Evolutionary conservation across 2,113 vertebrate genomes (phyloP).

Genomic region (Hirundichthys speculiger): DNA sequence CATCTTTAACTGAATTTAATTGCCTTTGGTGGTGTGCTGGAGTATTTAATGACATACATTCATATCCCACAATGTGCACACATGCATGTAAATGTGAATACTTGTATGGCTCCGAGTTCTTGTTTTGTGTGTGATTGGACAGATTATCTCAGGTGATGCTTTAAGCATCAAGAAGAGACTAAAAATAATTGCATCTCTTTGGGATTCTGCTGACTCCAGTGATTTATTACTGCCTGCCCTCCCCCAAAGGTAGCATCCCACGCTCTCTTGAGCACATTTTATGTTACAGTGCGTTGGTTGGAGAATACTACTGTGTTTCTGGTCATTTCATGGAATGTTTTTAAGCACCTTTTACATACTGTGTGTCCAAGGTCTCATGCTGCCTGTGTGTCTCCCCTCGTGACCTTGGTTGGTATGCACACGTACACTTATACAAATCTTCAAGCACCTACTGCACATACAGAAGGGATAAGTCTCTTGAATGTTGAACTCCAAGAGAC

Average conservation of each 20-base stretch:
- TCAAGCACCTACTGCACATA: slow-evolving; percentile 6
- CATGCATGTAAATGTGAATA: not conserved
- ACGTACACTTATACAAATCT: slow-evolving; percentile 1
- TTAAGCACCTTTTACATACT: slow-evolving; percentile 49
- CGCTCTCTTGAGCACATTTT: slow-evolving; percentile 25
- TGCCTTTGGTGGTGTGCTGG: not conserved
- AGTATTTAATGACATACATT: no score
- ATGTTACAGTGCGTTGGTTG: slow-evolving; percentile 9
- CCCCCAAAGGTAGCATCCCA: slow-evolving; percentile 52
- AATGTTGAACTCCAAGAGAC: slow-evolving; percentile 2
- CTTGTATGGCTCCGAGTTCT: not conserved
- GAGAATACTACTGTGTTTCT: slow-evolving; percentile 8
- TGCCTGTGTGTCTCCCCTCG: slow-evolving; percentile 22
- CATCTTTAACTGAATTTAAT: slow-evolving; percentile 38
- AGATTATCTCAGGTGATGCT: not conserved
- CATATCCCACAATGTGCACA: no score
- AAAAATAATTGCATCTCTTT: slow-evolving; percentile 60
- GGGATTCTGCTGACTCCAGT: slow-evolving; percentile 52
- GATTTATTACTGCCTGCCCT: slow-evolving; percentile 54
- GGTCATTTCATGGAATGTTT: slow-evolving; percentile 58
- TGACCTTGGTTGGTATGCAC: slow-evolving; percentile 39
- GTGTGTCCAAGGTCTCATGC: slow-evolving; percentile 45
- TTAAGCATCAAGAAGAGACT: slow-evolving; percentile 12
- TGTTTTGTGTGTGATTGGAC: not conserved
- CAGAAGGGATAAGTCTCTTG: not conserved